Evolutionary conservation across 2,797 vertebrate species (phyloP), one percentile per base, ranked within the genome.

Genomic region (Diceros bicornis): DNA sequence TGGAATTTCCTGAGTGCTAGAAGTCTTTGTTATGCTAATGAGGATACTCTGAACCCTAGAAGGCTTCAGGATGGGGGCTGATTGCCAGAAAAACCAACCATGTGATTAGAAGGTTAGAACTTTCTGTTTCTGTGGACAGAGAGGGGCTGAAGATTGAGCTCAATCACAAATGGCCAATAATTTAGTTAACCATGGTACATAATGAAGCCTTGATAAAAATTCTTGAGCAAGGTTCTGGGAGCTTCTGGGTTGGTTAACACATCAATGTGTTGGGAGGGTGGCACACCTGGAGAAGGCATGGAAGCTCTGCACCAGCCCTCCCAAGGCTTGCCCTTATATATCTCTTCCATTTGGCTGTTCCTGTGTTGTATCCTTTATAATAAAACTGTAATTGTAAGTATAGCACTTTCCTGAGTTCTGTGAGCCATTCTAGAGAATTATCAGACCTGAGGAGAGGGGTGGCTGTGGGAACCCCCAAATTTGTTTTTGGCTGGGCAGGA

Each of bases 341-440:
- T 41, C 21, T 74, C 71, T 87, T 93, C 23, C 77, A 84, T n/a
- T 78, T 88, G 44, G n/a, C 34, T 72, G 32, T 83, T 93, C 23
- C 37, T 78, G 57, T 71, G 25, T 78, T 86, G 2, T 57, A 86
- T 23, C 44, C 61, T 79, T 93, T 47, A 37, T 57, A 77, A 34
- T 37, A 87, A 77, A 47, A 95, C n/a, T 79, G 7, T 61, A 27
- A 34, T 52, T 37, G 0, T 78, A 93, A 71, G 6, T 25, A 89
- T 4, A 69, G 23, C 13, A 68, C 50, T 79, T 79, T 57, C 47
- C 47, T 83, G 69, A 69, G 59, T 62, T 61, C 72, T 62, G 37
- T 69, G 61, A 95, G 18, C 52, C 18, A 32, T 71, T 92, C 17
- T 52, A 87, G 74, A 83, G 62, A 92, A 57, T 10, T 62, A 61